Conservation (phyloP, 2,888 invertebrate species). For the Siphlonurus alternatus region DNA sequence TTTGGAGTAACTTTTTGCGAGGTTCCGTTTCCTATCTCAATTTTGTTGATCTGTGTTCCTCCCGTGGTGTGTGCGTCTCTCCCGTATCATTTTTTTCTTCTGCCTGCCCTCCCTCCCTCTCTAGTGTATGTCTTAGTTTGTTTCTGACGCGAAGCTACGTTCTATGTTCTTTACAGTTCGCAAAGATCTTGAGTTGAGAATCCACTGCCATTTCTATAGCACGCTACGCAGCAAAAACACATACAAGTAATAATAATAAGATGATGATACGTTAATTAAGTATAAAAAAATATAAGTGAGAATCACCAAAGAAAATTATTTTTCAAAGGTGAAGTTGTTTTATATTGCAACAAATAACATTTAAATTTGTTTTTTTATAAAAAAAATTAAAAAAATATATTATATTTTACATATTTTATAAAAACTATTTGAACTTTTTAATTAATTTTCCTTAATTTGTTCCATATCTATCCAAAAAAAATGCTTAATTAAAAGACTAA, state of each 20-base stretch:
- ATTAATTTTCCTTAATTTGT: too few relatives aligned
- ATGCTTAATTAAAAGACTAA: too few relatives aligned
- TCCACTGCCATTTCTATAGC: constrained; percentile 92
- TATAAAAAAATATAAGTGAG: neutral
- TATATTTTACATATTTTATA: too few relatives aligned
- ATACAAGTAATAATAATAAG: constrained; percentile 8
- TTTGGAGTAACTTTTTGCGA: too few relatives aligned
- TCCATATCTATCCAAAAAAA: too few relatives aligned
- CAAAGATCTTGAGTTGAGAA: constrained; percentile 90
- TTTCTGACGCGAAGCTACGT: neutral
- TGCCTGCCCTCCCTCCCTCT: too few relatives aligned
- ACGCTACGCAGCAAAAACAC: constrained; percentile 60
- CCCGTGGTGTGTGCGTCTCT: too few relatives aligned
- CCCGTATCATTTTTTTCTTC: too few relatives aligned
- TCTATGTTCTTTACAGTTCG: constrained; percentile 52
- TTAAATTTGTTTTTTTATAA: neutral
- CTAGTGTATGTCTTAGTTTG: neutral
- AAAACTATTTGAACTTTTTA: too few relatives aligned
- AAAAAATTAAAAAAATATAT: neutral
- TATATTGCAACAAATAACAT: too few relatives aligned
- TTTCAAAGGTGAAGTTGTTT: constrained; percentile 3
- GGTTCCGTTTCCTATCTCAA: too few relatives aligned
- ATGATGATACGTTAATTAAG: neutral
- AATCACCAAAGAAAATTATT: neutral
- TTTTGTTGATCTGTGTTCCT: too few relatives aligned